Evolutionary conservation across 1,140 invertebrate species (phyloP).

Genomic region (Anoplolepis gracilipes): DNA sequence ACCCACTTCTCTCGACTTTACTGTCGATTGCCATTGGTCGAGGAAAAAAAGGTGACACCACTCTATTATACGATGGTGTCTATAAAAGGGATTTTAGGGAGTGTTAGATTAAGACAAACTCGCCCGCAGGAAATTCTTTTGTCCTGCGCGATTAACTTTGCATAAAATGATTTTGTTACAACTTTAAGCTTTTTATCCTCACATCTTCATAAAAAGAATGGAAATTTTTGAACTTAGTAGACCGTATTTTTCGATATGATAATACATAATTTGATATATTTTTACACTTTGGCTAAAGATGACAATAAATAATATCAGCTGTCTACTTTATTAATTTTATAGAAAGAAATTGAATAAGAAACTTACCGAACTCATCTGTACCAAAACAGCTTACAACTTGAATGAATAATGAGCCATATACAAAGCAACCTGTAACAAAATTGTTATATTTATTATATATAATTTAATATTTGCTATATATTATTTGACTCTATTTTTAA

Average conservation of each 20-base stretch:
- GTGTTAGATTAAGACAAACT: conserved; percentile 28
- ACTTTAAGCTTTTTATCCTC: background rate
- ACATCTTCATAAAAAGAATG: background rate
- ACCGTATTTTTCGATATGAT: background rate
- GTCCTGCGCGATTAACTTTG: background rate
- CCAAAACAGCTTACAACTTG: background rate
- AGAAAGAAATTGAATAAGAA: conserved; percentile 5
- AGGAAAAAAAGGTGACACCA: background rate
- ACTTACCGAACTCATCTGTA: background rate
- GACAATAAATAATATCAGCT: background rate
- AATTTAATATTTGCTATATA: background rate
- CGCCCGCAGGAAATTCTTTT: background rate
- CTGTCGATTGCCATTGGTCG: background rate
- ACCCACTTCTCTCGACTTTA: conserved; percentile 27
- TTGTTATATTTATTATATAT: background rate
- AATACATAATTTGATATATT: background rate
- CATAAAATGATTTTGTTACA: background rate
- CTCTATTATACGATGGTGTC: background rate
- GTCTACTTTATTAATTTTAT: background rate
- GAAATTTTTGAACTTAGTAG: background rate
- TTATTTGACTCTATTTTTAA: background rate
- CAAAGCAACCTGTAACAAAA: background rate
- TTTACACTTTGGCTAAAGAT: background rate
- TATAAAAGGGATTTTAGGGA: background rate
- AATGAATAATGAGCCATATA: background rate